Evolutionary conservation across 1,140 invertebrate genomes (phyloP), one percentile per base, ranked within the genome.

Genomic region (Calephelis virginiensis): DNA sequence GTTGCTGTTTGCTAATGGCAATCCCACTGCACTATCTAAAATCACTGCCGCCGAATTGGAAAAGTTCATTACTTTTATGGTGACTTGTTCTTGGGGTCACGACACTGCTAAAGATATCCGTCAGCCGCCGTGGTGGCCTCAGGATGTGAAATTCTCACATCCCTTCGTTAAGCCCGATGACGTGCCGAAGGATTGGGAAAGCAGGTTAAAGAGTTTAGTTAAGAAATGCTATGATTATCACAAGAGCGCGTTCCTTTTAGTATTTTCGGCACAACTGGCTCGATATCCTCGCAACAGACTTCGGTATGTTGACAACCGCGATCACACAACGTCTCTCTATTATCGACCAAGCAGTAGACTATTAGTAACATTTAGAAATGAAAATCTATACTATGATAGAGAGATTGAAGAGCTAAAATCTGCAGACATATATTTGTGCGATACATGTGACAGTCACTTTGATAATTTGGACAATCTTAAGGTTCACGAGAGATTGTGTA

Each of bases 361-460:
- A 17, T 76, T 96, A 60, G 94, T 95, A 2, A 96, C 95, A 63
- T 95, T 96, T 87, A 92, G 95, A 45, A 95, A 95, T 89, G 94
- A 95, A 77, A 95, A 95, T 76, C 93, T 95, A 90, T 93, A 93
- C 48, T 92, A 92, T 73, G 90, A 92, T 64, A 74, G 73, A 68
- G 93, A 93, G 61, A 50, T 70, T 47, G 68, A 70, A 17, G 81
- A 82, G 45, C 28, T 79, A 8, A 85, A 84, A 63, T 73, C 88
- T 40, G 92, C 93, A 59, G 94, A 95, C 76, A 95, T 95, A 74
- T 95, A 95, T 83, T 87, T 95, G 9, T 95, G 95, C 78, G 95
- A 95, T 73, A 94, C 94, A 77, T 95, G 95, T 81, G 95, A 95
- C 85, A 94, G 86, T 72, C 85, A 89, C 66, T 91, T 92, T 81